Evolutionary conservation across 1,140 invertebrate species (phyloP), one percentile per base, ranked within the genome.

Genomic region (Sesamia nonagrioides): DNA sequence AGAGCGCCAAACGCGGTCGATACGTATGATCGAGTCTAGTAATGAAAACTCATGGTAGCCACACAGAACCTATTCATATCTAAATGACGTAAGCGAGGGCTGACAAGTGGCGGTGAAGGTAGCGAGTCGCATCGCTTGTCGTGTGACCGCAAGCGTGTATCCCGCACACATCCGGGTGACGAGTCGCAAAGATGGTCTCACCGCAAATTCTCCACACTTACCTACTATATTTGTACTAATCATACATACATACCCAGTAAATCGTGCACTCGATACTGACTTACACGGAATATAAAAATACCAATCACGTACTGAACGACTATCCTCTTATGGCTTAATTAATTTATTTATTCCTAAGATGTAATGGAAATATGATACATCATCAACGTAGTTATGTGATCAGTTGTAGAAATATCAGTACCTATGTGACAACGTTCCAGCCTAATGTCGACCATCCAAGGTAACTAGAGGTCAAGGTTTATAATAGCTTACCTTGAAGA

Each of bases 81-180:
- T 60, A 61, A 35, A 35, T 69, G 27, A 52, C 45, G 21, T 50
- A 69, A 33, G 66, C 42, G 72, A 18, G 52, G 54, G 56, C 18
- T 48, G 42, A 37, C 52, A 40, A n/a, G 52, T 13, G 45, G 61
- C 15, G 18, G 60, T 8, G 73, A 37, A 18, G 56, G 52, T 33
- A n/a, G 37, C 60, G 37, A 42, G 33, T 66, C 17, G 63, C 79
- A 35, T 21, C 61, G 56, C 52, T 17, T 50, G 77, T 81, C 78
- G 78, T 82, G 83, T 66, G 78, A 82, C 83, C 83, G 72, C 77
- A 77, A 81, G 74, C 81, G 78, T 80, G 78, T 73, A 82, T 56
- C 61, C 69, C 79, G 81, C 80, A 81, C 66, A 89, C 79, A 88
- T 89, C 89, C 89, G 89, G 87, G 86, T 88, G 78, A 85, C 77